Conservation (phyloP, 2,113 vertebrate species). For the Trochalopteron elliotii region DNA sequence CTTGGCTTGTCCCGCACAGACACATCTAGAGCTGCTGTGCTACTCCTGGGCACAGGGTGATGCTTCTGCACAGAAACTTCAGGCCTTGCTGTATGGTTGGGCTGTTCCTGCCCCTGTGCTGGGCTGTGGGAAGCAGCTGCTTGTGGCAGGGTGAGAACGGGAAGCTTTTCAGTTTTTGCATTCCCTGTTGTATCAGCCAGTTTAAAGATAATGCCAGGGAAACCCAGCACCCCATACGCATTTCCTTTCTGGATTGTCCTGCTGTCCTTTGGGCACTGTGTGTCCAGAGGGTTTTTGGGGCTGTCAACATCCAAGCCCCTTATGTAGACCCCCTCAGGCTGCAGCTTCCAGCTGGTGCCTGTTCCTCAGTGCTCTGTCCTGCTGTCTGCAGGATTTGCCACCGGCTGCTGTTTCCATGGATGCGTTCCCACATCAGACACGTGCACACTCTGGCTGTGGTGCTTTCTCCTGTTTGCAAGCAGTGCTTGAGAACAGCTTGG, state of each 20-base stretch:
- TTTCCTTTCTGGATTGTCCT: background rate
- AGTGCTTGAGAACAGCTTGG: background rate
- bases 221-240: rapidly evolving
- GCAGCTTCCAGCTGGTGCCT: background rate
- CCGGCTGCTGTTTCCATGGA: background rate
- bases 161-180: background rate
- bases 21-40: rapidly evolving
- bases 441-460: background rate
- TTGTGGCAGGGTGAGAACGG: rapidly evolving
- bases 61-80: background rate
- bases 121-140: background rate
- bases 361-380: background rate
- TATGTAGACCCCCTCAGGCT: background rate
- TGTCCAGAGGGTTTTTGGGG: background rate
- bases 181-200: background rate
- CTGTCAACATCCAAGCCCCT: background rate
- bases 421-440: background rate
- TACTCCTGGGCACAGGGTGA: background rate
- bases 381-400: background rate
- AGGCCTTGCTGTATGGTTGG: rapidly evolving
- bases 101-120: rapidly evolving
- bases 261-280: background rate
- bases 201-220: background rate
- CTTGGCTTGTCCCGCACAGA: background rate
- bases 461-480: background rate